A percentile compares a stretch with the other conserved stretches of the same genome.
These are phyloP conservation scores for Stenoptilia bipunctidactyla DNA, from an alignment of 2,888 invertebrate genomes.

Conservation along the genomic window DNA sequence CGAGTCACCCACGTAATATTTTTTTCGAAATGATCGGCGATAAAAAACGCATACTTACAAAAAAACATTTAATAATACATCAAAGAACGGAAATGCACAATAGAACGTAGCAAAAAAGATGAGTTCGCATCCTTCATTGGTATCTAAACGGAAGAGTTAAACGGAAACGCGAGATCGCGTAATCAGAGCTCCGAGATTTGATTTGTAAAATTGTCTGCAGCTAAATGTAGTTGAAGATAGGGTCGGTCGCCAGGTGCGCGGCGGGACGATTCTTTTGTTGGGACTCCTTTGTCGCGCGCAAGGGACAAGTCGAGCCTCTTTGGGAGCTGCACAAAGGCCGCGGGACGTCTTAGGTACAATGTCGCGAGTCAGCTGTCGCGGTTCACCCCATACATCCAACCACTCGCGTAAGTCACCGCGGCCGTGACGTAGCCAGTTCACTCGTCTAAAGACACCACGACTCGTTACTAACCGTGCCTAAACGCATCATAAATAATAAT, in stretches of 20 bases:
- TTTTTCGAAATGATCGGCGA: too few relatives aligned
- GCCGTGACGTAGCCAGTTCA: slow-evolving; percentile 12
- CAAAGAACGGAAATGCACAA: slow-evolving; percentile 1
- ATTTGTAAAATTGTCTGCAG: slow-evolving; percentile 12
- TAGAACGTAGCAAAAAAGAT: slow-evolving; percentile 5
- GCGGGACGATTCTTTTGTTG: slow-evolving; percentile 51
- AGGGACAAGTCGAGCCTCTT: slow-evolving; percentile 17
- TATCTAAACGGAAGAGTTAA: slow-evolving; percentile 26
- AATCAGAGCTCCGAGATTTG: slow-evolving; percentile 25
- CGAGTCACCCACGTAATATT: neutral
- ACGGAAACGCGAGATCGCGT: slow-evolving; percentile 31
- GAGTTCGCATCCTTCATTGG: slow-evolving; percentile 16
- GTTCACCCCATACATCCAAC: slow-evolving; percentile 28
- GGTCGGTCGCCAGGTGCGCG: slow-evolving; percentile 58
- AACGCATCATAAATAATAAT: too few relatives aligned
- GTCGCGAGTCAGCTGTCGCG: slow-evolving; percentile 62
- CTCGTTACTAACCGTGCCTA: slow-evolving; percentile 9
- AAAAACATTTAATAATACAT: neutral
- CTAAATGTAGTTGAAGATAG: slow-evolving; percentile 38
- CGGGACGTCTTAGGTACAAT: slow-evolving; percentile 60
- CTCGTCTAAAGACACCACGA: slow-evolving; percentile 10
- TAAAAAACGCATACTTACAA: neutral
- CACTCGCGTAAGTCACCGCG: slow-evolving; percentile 28
- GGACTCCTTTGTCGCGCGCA: slow-evolving; percentile 29
- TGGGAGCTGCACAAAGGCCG: slow-evolving; percentile 50